Evolutionary conservation across 2,113 vertebrate species (phyloP).

Genomic region (Channa argus): DNA sequence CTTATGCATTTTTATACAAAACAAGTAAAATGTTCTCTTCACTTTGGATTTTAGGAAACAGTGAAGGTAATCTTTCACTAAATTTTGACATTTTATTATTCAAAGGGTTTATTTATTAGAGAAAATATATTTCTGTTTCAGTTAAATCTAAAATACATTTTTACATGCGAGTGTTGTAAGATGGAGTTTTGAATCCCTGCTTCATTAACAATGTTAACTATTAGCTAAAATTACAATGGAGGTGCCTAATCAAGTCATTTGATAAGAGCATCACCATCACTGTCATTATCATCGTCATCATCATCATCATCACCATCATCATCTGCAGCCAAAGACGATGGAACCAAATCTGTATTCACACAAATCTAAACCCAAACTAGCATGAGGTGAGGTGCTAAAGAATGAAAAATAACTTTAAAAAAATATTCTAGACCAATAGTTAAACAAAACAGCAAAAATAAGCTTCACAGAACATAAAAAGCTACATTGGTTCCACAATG

Average conservation of each 20-base stretch:
- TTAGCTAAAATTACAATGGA: constrained; percentile 86
- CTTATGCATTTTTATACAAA: too few relatives aligned
- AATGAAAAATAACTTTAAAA: constrained; percentile 17
- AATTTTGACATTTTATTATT: too few relatives aligned
- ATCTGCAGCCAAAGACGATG: constrained; percentile 92
- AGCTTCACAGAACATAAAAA: constrained; percentile 41
- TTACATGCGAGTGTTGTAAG: too few relatives aligned
- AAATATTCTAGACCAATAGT: constrained; percentile 30
- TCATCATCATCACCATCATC: constrained; percentile 79
- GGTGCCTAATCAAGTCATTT: constrained; percentile 89
- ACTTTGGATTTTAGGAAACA: too few relatives aligned
- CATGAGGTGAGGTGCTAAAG: constrained; percentile 81
- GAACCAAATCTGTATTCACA: constrained; percentile 85
- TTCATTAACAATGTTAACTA: constrained; percentile 18
- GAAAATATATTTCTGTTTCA: not conserved
- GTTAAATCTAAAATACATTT: too few relatives aligned
- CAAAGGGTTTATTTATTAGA: too few relatives aligned
- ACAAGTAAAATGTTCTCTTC: too few relatives aligned
- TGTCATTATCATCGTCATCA: constrained; percentile 48
- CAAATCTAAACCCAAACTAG: constrained; percentile 84
- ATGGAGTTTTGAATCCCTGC: constrained; percentile 67
- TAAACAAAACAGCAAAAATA: constrained; percentile 57
- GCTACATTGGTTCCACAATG: constrained; percentile 76
- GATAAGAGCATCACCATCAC: constrained; percentile 75
- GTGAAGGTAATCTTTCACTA: too few relatives aligned